phyloP scores from a whole-genome alignment of 2,888 invertebrate species.

The Conus canariensis region DNA sequence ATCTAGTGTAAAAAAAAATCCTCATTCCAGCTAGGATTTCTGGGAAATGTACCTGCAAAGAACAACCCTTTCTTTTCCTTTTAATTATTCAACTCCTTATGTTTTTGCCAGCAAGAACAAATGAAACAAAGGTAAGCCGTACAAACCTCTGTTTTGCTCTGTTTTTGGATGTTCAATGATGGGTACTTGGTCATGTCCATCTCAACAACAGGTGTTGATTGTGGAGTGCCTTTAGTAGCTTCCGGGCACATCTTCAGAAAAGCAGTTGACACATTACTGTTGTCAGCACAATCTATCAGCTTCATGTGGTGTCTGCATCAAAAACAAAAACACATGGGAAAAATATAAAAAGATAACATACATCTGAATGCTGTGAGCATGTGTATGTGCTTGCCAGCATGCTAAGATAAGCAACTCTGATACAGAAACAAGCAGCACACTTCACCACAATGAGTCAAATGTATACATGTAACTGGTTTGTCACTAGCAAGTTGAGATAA shows the following conservation, averaged over 20 bases:
- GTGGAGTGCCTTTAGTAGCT: not conserved
- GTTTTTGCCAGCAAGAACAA: not conserved
- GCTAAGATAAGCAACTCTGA: no score
- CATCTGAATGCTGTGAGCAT: no score
- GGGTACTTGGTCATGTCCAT: not conserved
- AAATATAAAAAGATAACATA: not conserved
- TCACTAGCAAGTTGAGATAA: no score
- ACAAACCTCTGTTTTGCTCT: slow-evolving; percentile 1
- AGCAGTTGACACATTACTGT: slow-evolving; percentile 40
- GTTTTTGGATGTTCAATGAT: not conserved
- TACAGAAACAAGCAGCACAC: no score
- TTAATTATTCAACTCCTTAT: no score
- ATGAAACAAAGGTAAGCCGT: not conserved
- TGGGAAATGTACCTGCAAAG: no score
- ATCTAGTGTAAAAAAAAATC: no score
- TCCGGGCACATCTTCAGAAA: not conserved
- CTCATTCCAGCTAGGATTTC: no score
- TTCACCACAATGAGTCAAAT: no score
- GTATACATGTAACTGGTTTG: no score
- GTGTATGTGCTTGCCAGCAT: no score
- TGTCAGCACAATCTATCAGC: slow-evolving; percentile 44
- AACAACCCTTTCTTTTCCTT: no score
- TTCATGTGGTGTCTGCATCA: slow-evolving; percentile 12
- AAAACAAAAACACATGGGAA: not conserved
- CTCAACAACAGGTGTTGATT: not conserved